Evolutionary conservation across 2,888 invertebrate species (phyloP).

Genomic region (Piscicola geometra): DNA sequence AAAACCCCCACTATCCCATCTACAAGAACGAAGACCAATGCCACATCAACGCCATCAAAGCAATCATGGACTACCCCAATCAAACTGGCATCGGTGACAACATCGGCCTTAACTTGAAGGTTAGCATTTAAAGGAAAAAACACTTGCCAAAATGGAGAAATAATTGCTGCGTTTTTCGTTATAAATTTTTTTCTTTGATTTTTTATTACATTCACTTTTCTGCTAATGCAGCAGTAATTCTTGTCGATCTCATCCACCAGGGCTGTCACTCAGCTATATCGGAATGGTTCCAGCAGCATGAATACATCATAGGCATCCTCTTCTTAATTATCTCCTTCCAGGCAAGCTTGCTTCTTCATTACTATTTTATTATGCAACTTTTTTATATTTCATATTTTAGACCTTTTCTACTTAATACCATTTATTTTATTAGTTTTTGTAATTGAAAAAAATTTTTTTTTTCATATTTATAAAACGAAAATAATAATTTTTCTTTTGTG

Average conservation of each 20-base stretch:
- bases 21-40: conserved; percentile 29
- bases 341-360: not conserved
- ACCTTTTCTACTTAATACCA: too few species aligned
- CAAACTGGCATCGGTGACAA: conserved; percentile 8
- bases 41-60: conserved; percentile 28
- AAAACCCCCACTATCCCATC: conserved; percentile 17
- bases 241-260: conserved; percentile 24
- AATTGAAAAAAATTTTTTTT: not conserved
- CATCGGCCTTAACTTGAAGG: conserved; percentile 2
- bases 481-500: not conserved
- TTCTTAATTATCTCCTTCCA: conserved; percentile 31
- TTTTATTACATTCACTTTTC: not conserved
- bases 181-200: too few species aligned
- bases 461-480: not conserved
- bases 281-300: conserved; percentile 35
- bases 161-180: too few species aligned
- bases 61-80: conserved; percentile 30
- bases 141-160: too few species aligned
- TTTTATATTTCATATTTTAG: not conserved
- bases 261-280: conserved; percentile 34
- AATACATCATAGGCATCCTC: conserved; percentile 31
- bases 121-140: not conserved
- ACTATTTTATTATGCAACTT: not conserved
- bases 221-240: too few species aligned
- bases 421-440: too few species aligned